Evolutionary conservation across 1,140 invertebrate genomes (phyloP).

Genomic region (Bombus vancouverensis): DNA sequence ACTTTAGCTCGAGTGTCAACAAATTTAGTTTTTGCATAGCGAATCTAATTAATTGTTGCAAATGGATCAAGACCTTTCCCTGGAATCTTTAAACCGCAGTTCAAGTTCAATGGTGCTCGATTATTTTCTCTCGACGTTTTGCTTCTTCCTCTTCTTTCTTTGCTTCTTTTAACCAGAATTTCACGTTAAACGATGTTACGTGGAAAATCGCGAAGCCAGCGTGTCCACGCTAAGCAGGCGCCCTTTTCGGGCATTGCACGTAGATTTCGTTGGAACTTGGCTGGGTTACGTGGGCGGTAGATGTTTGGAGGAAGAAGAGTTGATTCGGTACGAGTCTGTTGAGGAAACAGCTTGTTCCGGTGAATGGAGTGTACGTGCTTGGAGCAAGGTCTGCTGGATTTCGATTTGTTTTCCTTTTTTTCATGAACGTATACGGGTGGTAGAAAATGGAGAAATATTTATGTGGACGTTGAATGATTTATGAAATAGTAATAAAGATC

Average conservation of each 20-base stretch:
- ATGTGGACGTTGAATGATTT: slow-evolving; percentile 10
- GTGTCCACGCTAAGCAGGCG: background rate
- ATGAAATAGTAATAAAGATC: slow-evolving; percentile 30
- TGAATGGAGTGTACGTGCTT: slow-evolving; percentile 4
- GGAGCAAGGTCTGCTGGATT: background rate
- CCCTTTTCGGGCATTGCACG: background rate
- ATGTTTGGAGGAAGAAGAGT: background rate
- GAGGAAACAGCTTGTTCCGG: background rate
- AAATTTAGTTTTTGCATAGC: no score
- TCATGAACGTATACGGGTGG: background rate
- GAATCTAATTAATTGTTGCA: no score
- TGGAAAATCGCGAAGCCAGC: background rate
- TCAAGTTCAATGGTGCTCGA: no score
- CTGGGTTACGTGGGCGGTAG: background rate
- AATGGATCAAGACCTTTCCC: no score
- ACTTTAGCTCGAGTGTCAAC: no score
- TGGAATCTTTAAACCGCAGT: no score
- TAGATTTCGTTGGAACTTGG: slow-evolving; percentile 1
- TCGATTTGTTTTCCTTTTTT: slow-evolving; percentile 4
- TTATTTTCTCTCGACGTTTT: background rate
- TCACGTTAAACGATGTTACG: background rate
- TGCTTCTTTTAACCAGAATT: background rate
- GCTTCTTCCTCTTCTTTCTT: background rate
- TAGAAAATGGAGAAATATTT: slow-evolving; percentile 22
- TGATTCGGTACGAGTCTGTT: background rate